Conservation (phyloP, 2,113 vertebrate genomes). For the Choloepus hoffmanni region DNA sequence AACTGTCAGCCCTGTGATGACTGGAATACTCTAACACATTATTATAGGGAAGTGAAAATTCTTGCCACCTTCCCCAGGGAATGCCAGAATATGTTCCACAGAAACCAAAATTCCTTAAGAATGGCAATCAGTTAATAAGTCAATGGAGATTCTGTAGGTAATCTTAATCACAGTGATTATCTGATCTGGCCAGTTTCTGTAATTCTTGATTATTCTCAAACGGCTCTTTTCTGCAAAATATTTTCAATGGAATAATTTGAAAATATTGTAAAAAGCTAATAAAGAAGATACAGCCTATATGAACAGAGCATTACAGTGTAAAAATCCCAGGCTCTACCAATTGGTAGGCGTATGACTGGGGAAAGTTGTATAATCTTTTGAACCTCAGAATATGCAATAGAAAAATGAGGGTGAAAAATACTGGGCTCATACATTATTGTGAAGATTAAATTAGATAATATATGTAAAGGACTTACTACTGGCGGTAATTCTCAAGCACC, state of each 20-base stretch:
- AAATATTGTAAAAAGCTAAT: constrained; percentile 6
- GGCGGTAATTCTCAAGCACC: neutral
- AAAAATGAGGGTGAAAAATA: neutral
- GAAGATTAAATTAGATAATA: neutral
- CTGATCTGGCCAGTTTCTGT: neutral
- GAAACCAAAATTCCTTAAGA: neutral
- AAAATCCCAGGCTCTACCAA: neutral
- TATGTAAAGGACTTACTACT: neutral
- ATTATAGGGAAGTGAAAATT: neutral
- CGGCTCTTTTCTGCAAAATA: neutral
- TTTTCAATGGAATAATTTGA: constrained; percentile 47
- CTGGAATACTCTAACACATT: neutral
- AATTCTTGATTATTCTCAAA: neutral
- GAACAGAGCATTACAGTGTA: neutral
- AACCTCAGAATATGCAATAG: neutral
- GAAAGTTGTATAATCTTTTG: neutral
- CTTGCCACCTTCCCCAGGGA: neutral
- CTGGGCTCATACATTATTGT: neutral
- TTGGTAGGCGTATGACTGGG: neutral
- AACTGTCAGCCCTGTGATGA: neutral
- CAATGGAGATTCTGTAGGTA: neutral
- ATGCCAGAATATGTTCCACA: neutral
- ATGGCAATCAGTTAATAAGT: neutral
- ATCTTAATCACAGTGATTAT: neutral
- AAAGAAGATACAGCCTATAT: neutral